Evolutionary conservation across 2,888 invertebrate species (phyloP), one percentile per base, ranked within the genome.

Genomic region (Empis livida): DNA sequence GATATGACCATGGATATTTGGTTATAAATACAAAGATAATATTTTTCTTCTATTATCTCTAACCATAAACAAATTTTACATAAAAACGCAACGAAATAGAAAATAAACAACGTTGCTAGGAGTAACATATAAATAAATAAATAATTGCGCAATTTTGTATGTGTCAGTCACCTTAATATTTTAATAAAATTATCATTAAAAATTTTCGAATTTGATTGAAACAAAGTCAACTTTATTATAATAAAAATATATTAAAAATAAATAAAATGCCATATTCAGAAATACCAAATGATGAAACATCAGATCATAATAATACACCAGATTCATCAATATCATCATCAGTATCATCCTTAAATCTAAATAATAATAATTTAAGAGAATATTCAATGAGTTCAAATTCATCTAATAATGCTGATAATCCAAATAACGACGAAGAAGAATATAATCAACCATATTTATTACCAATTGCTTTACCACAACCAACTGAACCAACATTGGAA

Each of bases 401-500:
- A 13, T 52, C 45, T n/a, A 46, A 45, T 15, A 14, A 32, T 32
- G 41, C 20, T 41, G 20, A 27, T 32, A 44, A 48, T 43, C 38
- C 43, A 20, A 42, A 47, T 35, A 35, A 45, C 10, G 65, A 65
- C 51, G 66, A 67, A 48, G 60, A 58, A 5, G 60, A 63, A 35
- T 56, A 59, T 50, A 47, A 35, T 41, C 53, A 47, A 15, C 73
- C 75, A 1, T 73, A 74, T 30, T 72, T 77, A 55, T 63, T 76
- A 47, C 74, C 77, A 2, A 75, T 78, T 46, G 72, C 75, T 8
- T 46, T 65, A 51, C 56, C 61, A 13, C 65, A 64, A 48, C 76
- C 78, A 0, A 61, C 72, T 23, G 78, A 79, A 53, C 68, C 76
- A 30, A 77, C 77, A 1, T 62, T 78, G 27, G 75, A 78, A 51